Evolutionary conservation across 2,113 vertebrate genomes (phyloP).

Genomic region (Eclectus roratus): DNA sequence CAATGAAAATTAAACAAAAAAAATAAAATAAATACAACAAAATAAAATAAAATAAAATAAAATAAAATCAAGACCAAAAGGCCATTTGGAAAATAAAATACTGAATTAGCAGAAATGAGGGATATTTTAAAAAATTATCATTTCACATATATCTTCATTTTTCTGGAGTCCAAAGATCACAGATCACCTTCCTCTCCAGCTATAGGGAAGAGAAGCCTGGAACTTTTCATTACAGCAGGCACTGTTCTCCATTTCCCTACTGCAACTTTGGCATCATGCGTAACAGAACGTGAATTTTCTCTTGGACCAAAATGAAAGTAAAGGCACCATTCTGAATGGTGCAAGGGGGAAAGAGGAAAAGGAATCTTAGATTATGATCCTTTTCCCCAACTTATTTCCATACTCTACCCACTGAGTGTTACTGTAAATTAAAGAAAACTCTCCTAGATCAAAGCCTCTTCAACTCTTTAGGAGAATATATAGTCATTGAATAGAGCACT

Average conservation of each 20-base stretch:
- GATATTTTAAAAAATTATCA: neutral
- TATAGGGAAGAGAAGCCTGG: neutral
- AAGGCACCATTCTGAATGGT: neutral
- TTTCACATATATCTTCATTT: neutral
- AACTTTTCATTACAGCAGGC: neutral
- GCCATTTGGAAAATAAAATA: neutral
- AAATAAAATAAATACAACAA: too few species aligned
- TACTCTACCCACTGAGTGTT: neutral
- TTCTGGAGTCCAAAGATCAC: neutral
- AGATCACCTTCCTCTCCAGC: neutral
- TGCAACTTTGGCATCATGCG: neutral
- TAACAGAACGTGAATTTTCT: neutral
- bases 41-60: neutral
- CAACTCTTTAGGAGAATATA: neutral
- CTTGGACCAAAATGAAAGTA: neutral
- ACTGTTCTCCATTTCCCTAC: too few species aligned
- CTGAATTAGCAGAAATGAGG: neutral
- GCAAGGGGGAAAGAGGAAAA: neutral
- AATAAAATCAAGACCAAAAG: neutral
- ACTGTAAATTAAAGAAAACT: neutral
- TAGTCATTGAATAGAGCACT: neutral
- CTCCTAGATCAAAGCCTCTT: neutral
- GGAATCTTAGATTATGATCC: neutral
- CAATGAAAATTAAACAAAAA: neutral
- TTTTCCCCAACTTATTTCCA: neutral